Conservation (phyloP, 37 sponge, comb jelly and placozoan species). For the Geodia barretti region DNA sequence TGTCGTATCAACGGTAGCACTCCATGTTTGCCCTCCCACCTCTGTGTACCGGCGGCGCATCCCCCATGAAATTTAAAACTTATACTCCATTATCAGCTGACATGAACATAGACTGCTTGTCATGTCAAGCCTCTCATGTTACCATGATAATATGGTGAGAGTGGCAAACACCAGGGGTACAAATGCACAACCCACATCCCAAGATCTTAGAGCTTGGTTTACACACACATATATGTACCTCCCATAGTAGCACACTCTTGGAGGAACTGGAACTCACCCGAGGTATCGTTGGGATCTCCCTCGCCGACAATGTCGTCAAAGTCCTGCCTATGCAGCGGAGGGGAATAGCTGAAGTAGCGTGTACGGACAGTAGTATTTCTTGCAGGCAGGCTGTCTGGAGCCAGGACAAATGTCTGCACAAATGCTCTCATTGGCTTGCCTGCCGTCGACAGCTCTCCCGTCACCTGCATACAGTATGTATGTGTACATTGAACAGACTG, state of each 20-base stretch:
- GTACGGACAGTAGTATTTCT: slow-evolving; percentile 85
- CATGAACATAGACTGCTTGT: too few relatives aligned
- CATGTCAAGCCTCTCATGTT: background rate
- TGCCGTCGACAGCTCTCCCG: slow-evolving; percentile 92
- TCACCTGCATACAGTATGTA: slow-evolving; percentile 55
- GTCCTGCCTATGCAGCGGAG: too few relatives aligned
- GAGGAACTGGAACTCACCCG: slow-evolving; percentile 11
- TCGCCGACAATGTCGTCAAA: slow-evolving; percentile 69
- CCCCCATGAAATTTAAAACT: too few relatives aligned
- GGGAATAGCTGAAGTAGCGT: slow-evolving; percentile 96
- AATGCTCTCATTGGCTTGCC: slow-evolving; percentile 90
- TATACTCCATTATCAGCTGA: too few relatives aligned
- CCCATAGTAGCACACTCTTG: background rate
- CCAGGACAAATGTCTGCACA: slow-evolving; percentile 97
- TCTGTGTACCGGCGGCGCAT: background rate
- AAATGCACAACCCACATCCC: background rate
- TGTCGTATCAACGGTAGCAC: too few relatives aligned
- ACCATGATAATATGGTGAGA: background rate
- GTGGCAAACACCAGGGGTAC: background rate
- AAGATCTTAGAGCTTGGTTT: background rate
- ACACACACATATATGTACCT: background rate
- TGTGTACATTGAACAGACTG: background rate
- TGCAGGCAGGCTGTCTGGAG: slow-evolving; percentile 71
- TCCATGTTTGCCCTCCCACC: background rate
- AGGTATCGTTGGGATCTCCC: slow-evolving; percentile 69